A percentile compares a stretch with the other conserved stretches of the same genome.
These are phyloP conservation scores for Crypturellus tataupa DNA, from an alignment of 2,797 vertebrate species.

Conservation along the genomic window DNA sequence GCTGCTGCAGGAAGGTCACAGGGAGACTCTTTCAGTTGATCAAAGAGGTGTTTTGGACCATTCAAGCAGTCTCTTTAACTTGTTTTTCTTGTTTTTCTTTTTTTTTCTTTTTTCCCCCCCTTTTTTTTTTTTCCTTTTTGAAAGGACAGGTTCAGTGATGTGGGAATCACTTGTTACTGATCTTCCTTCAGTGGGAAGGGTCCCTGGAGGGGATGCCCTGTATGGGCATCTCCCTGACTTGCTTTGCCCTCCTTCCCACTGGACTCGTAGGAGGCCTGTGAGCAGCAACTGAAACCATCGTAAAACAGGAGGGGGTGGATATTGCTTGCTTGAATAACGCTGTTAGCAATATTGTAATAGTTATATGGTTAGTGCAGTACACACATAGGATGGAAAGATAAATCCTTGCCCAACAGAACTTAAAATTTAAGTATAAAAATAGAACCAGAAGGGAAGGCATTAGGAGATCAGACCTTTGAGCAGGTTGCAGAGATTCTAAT, in stretches of 20 bases:
- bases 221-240: not conserved
- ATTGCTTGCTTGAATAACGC: rapidly evolving
- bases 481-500: not conserved
- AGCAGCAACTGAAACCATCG: not conserved
- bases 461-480: not conserved
- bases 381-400: not conserved
- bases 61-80: not conserved
- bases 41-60: not conserved
- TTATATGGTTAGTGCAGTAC: not conserved
- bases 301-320: rapidly evolving
- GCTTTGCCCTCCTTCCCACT: not conserved
- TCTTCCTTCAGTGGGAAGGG: not conserved
- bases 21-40: not conserved
- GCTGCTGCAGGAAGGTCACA: not conserved
- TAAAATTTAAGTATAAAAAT: not conserved
- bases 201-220: not conserved
- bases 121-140: not conserved
- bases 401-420: not conserved
- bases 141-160: not conserved
- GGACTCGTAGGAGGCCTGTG: not conserved
- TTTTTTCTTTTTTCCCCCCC: not conserved
- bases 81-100: not conserved
- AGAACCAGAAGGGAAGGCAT: not conserved
- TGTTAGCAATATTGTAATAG: not conserved
- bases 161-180: not conserved